These are phyloP conservation scores for Balaenoptera acutorostrata DNA, from an alignment of 2,113 vertebrate genomes.

Conservation along the genomic window DNA sequence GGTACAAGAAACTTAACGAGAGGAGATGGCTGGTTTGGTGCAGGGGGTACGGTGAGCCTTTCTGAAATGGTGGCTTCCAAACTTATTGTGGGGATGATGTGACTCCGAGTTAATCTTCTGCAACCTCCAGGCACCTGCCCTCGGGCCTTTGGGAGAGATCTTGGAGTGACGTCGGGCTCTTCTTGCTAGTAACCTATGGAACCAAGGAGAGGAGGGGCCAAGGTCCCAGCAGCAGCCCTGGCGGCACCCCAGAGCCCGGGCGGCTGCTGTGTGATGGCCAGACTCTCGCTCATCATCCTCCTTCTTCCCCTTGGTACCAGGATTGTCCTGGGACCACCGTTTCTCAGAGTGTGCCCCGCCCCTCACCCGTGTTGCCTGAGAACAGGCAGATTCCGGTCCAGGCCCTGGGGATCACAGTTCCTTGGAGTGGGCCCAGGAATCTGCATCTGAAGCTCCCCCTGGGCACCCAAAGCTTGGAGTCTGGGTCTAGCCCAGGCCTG, in stretches of 20 bases:
- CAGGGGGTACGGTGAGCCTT: background rate
- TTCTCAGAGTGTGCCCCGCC: background rate
- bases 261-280: fast-evolving
- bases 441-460: background rate
- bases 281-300: background rate
- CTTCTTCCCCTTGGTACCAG: fast-evolving
- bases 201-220: no score
- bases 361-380: background rate
- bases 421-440: background rate
- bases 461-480: background rate
- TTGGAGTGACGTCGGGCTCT: background rate
- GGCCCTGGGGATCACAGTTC: background rate
- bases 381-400: background rate
- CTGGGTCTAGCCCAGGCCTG: background rate
- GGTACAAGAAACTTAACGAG: fast-evolving
- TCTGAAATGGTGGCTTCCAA: background rate
- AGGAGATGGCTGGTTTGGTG: background rate
- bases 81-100: fast-evolving
- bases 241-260: no score
- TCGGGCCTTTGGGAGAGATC: background rate
- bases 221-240: fast-evolving
- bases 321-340: background rate
- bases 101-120: background rate
- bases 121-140: background rate
- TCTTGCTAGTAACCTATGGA: background rate